Base-by-base conservation (phyloP, 2,797 vertebrate species). In the Acomys russatus region DNA sequence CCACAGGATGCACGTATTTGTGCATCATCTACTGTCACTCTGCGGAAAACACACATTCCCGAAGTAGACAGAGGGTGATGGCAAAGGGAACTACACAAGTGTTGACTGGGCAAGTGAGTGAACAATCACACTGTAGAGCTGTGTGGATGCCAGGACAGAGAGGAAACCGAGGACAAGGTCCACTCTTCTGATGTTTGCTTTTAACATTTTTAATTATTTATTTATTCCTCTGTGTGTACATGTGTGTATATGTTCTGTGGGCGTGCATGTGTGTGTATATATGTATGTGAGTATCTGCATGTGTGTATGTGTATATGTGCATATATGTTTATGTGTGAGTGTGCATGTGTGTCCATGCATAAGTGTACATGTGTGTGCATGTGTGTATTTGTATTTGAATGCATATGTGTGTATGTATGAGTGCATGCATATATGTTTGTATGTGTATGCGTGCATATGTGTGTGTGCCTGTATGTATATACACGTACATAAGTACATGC, bases 21-120 rank as follows among this genome's bases (percentile, higher is more conserved):
- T 0, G 1, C n/a, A 44, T 51, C 0, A 30, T 15, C 11, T 3
- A 9, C 9, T 10, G 20, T 59, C 20, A 2, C 28, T 59, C 38
- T 49, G 14, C 17, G 56, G 49, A 44, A 63, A 66, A n/a, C 33
- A 33, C 4, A 0, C 0, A 1, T 10, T 23, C 14, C 22, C 44
- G 17, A 2, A 11, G 20, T 0, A 4, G 28, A 33, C 35, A 14
- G 30, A 70, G 44, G n/a, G 33, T 3, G 5, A 4, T 33, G 20
- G 78, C 2, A 49, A 77, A 64, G 18, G 30, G 8, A 49, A 49
- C 4, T 12, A 3, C 28, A 22, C 15, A 28, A 28, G 15, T 0
- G 7, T 9, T 22, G 49, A 59, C 23, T 20, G 18, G 25, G 5
- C 10, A 35, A 20, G 8, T 0, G 22, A 30, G 8, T 22, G 6